A percentile compares a stretch with the other conserved stretches of the same genome.
Conservation (phyloP, 2,113 vertebrate species). For the Strigops habroptila region DNA sequence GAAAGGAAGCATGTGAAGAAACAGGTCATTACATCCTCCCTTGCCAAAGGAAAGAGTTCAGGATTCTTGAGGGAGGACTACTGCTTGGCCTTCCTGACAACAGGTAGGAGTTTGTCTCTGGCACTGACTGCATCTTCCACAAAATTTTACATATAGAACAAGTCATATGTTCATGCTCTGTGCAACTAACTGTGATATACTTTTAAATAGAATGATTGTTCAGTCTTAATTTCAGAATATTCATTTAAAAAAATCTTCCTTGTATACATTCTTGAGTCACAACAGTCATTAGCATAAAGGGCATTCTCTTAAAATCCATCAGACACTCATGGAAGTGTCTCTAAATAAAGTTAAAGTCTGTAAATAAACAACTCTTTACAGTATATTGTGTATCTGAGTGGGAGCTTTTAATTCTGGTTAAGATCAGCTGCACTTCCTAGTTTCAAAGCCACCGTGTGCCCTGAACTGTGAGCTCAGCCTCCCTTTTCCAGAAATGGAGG, state of each 20-base stretch:
- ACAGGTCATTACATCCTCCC: conserved; percentile 47
- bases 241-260: neutral
- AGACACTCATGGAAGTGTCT: neutral
- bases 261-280: neutral
- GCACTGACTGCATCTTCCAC: neutral
- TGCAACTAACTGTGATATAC: neutral
- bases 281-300: neutral
- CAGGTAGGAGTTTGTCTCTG: conserved; percentile 48
- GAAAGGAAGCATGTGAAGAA: conserved; percentile 68
- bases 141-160: neutral
- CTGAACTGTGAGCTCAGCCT: neutral
- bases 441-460: neutral
- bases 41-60: conserved; percentile 69
- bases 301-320: neutral
- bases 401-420: neutral
- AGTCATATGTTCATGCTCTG: neutral
- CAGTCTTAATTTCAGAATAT: neutral
- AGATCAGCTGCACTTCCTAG: neutral
- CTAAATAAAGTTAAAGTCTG: neutral
- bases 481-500: neutral
- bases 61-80: conserved; percentile 50
- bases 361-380: neutral
- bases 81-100: conserved; percentile 71
- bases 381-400: neutral
- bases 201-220: neutral